Percentiles rank a stretch among this genome's conserved stretches.
Conservation (phyloP, 2,888 invertebrate genomes). For the Aleiodes leptofemur region DNA sequence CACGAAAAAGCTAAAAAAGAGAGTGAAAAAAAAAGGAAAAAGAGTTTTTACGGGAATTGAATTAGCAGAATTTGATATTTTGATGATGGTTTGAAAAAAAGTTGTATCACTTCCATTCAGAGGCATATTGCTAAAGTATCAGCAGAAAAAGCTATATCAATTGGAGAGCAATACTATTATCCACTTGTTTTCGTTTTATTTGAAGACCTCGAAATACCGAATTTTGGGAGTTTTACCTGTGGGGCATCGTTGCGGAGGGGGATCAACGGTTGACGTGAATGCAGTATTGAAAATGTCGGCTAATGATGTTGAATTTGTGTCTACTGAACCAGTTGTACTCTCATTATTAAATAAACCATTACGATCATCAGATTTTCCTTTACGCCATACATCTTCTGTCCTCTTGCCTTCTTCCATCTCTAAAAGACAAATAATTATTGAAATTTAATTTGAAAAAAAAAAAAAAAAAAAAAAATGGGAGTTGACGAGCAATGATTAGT, state of each 20-base stretch:
- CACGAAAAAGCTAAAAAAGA: no score
- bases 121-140: no score
- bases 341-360: slow-evolving; percentile 66
- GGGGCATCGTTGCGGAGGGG: slow-evolving; percentile 71
- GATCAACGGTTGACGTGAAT: slow-evolving; percentile 79
- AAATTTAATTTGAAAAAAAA: background rate
- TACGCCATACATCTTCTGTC: slow-evolving; percentile 68
- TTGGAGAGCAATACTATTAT: no score
- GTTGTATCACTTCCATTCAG: no score
- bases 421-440: slow-evolving; percentile 32
- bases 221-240: slow-evolving; percentile 61
- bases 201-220: no score
- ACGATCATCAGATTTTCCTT: slow-evolving; percentile 66
- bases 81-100: no score
- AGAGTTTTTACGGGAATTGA: no score
- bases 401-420: slow-evolving; percentile 71
- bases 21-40: no score
- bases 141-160: no score
- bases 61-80: no score
- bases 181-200: no score
- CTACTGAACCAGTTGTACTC: slow-evolving; percentile 62
- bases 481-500: background rate
- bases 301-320: slow-evolving; percentile 76
- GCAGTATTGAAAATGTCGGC: slow-evolving; percentile 82
- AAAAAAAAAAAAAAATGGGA: background rate